Percentiles rank a stretch among this genome's conserved stretches.
Conservation (phyloP, 2,113 vertebrate species). For the Acrocephalus kingi region DNA sequence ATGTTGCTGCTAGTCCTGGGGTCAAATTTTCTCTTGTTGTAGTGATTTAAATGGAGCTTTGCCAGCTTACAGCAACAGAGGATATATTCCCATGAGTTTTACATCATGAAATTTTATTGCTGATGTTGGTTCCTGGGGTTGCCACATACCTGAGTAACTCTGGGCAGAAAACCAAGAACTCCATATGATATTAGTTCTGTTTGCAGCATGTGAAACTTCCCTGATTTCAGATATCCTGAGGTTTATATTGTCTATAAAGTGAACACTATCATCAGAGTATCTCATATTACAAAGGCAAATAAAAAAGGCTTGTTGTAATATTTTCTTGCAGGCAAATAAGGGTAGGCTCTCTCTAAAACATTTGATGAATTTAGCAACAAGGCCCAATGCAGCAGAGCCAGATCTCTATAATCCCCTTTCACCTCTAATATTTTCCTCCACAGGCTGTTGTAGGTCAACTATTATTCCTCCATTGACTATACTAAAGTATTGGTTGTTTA, state of each 20-base stretch:
- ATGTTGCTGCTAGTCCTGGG: neutral
- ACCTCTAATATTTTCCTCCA: neutral
- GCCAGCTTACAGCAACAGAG: neutral
- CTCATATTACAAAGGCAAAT: neutral
- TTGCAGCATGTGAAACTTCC: neutral
- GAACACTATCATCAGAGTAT: neutral
- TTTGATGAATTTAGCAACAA: neutral
- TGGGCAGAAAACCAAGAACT: constrained; percentile 30
- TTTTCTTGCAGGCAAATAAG: neutral
- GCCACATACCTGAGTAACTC: constrained; percentile 28
- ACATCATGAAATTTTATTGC: constrained; percentile 37
- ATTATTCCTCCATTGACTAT: neutral
- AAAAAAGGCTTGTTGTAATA: neutral
- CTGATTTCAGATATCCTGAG: neutral
- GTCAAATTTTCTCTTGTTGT: constrained; percentile 30
- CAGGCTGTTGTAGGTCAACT: neutral
- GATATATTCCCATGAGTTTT: constrained; percentile 18
- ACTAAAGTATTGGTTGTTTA: neutral
- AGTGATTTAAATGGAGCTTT: constrained; percentile 20
- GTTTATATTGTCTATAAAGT: neutral
- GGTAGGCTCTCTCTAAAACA: neutral
- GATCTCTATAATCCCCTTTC: neutral
- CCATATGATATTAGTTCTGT: constrained; percentile 18
- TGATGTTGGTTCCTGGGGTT: constrained; percentile 30
- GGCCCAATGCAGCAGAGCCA: neutral